Conservation (phyloP, 2,888 invertebrate genomes). For the Odontocolon sp. region DNA sequence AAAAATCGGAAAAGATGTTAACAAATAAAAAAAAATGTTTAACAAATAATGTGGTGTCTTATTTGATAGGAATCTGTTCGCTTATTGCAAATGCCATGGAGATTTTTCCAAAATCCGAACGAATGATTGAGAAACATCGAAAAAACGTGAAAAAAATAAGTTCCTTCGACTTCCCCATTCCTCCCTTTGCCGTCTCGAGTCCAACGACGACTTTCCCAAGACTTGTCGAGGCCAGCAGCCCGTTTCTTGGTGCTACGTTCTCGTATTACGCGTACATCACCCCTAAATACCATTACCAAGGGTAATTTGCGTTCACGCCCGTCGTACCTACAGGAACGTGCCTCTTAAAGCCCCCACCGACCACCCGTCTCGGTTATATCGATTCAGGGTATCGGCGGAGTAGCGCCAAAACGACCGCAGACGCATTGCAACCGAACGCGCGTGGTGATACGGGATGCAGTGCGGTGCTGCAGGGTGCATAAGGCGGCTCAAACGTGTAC, state of each 20-base stretch:
- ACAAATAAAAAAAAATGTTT: no score
- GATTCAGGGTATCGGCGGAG: constrained; percentile 31
- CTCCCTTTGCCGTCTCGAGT: background rate
- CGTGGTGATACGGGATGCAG: constrained; percentile 15
- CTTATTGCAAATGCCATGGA: background rate
- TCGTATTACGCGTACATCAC: constrained; percentile 39
- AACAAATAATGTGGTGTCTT: no score
- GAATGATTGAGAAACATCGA: no score
- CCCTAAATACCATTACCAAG: constrained; percentile 43
- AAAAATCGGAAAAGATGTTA: no score
- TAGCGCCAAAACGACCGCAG: constrained; percentile 44
- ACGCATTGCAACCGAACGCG: constrained; percentile 41
- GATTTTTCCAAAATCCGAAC: no score
- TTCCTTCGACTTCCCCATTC: background rate
- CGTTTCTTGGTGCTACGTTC: background rate
- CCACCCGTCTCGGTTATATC: constrained; percentile 15
- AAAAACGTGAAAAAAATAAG: no score
- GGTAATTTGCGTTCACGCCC: constrained; percentile 54
- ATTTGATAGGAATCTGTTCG: no score
- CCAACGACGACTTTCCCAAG: background rate
- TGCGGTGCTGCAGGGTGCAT: constrained; percentile 17
- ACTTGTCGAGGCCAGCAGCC: background rate
- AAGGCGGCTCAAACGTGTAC: background rate
- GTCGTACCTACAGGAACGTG: constrained; percentile 63
- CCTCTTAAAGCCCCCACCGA: constrained; percentile 61